Base-by-base conservation (phyloP, 2,888 invertebrate genomes). In the Drosophila helvetica region DNA sequence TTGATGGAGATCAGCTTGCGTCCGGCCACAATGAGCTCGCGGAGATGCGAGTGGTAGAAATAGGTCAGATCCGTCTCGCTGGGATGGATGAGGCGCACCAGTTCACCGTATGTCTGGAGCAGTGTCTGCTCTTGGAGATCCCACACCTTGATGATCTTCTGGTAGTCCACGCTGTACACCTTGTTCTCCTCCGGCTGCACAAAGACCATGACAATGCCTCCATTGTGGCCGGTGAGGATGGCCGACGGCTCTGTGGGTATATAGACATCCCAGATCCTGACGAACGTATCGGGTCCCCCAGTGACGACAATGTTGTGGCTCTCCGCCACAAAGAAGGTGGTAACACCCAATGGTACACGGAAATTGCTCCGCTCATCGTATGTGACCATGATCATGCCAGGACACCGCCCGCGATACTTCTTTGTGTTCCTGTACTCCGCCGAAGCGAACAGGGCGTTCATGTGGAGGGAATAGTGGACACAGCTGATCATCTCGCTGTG, bases 211-310 rank as follows among this genome's bases (percentile, higher is more conserved):
- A 93, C 93, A 75, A 97, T 93, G 12, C 95, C 94, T 1, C 95
- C 93, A 84, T 94, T 94, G 90, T 97, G 97, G 0, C 96, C 96
- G 47, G 93, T 92, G 42, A 96, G 93, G 15, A 94, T 91, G 10
- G 93, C 93, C 48, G 92, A 94, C 0, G 96, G 94, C 84, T 95
- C 94, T 55, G 92, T 92, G 1, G 95, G 94, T n/a, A 96, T 94
- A 89, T 96, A 96, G 0, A 96, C 94, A 91, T 96, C 96, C 97
- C 97, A 97, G 57, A 96, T 93, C 43, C 96, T 94, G 27, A 96
- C 93, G 57, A 93, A 89, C 79, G 95, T 95, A 91, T 97, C 97
- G 8, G 96, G 94, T 5, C 97, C 95, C 1, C 96, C 97, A 1
- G 95, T 95, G 60, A 93, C 95, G 53, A 95, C 86, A 51, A 94